Percentiles rank a stretch among this genome's conserved stretches.
Evolutionary conservation across 2,888 invertebrate genomes (phyloP).

Genomic region (Syrphus vitripennis): DNA sequence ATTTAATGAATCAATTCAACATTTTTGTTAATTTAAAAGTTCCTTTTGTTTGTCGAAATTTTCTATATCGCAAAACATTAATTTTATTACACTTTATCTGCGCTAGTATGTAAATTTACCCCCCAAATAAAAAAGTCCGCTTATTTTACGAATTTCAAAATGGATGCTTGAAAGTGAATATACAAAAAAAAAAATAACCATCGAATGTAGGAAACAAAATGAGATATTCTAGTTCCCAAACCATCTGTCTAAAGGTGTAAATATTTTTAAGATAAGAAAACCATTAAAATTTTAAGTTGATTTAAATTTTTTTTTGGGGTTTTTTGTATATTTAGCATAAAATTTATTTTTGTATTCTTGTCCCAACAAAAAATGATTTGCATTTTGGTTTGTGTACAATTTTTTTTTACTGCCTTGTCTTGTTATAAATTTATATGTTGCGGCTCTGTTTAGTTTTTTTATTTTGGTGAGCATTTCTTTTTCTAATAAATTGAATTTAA

Average conservation of each 20-base stretch:
- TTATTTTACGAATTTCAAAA: slow-evolving; percentile 1
- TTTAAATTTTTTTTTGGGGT: slow-evolving; percentile 19
- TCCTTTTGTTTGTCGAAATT: slow-evolving; percentile 31
- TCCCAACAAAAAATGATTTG: slow-evolving; percentile 10
- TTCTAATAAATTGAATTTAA: slow-evolving; percentile 56
- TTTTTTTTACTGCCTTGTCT: slow-evolving; percentile 19
- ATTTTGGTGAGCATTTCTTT: slow-evolving; percentile 32
- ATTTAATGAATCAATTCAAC: slow-evolving; percentile 64
- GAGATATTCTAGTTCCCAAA: not conserved
- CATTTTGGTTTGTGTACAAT: slow-evolving; percentile 19
- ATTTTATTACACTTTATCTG: slow-evolving; percentile 69
- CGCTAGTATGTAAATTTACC: slow-evolving; percentile 59
- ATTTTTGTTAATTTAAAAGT: slow-evolving; percentile 31
- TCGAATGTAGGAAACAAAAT: not conserved
- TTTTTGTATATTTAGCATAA: slow-evolving; percentile 2
- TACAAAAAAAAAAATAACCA: not conserved
- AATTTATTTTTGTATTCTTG: not conserved
- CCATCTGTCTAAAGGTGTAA: slow-evolving; percentile 46
- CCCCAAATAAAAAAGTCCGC: not conserved
- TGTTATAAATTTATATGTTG: slow-evolving; percentile 6
- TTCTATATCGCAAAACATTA: slow-evolving; percentile 67
- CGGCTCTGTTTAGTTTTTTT: too few relatives aligned
- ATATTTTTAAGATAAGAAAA: slow-evolving; percentile 42
- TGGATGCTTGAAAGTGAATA: slow-evolving; percentile 32
- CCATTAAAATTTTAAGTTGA: slow-evolving; percentile 53